phyloP scores from a whole-genome alignment of 2,797 vertebrate genomes.

The Fistularia commersonii region DNA sequence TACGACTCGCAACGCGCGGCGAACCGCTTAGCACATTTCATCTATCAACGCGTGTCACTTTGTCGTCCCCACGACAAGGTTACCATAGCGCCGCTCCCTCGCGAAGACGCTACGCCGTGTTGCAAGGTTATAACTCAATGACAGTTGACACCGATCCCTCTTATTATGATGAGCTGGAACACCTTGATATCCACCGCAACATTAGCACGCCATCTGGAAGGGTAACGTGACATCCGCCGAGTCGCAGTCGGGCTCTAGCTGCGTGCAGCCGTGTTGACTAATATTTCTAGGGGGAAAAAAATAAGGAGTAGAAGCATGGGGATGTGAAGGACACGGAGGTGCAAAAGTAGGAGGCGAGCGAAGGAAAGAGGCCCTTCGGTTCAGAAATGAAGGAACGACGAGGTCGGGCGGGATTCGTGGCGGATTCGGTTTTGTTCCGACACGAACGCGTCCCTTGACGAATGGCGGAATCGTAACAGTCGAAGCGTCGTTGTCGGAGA shows the following conservation, averaged over 20 bases:
- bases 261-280: conserved; percentile 67
- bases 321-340: conserved; percentile 69
- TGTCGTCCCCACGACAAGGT: conserved; percentile 66
- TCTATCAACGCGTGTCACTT: conserved; percentile 63
- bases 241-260: conserved; percentile 58
- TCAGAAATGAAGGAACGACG: conserved; percentile 56
- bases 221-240: conserved; percentile 70
- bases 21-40: conserved; percentile 54
- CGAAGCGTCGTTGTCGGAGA: conserved; percentile 64
- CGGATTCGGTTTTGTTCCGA: conserved; percentile 73
- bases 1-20: conserved; percentile 53
- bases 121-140: conserved; percentile 72
- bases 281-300: conserved; percentile 72
- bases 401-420: conserved; percentile 71
- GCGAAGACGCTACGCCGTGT: conserved; percentile 42
- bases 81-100: conserved; percentile 47
- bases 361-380: conserved; percentile 42
- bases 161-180: conserved; percentile 78
- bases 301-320: conserved; percentile 50
- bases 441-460: conserved; percentile 78
- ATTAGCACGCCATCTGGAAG: conserved; percentile 80
- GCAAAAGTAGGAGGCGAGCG: conserved; percentile 36
- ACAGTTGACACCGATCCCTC: conserved; percentile 66
- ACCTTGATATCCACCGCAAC: conserved; percentile 76
- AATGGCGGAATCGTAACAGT: conserved; percentile 68